These are phyloP conservation scores for Mimas tiliae DNA, from an alignment of 2,888 invertebrate genomes.

Conservation along the genomic window DNA sequence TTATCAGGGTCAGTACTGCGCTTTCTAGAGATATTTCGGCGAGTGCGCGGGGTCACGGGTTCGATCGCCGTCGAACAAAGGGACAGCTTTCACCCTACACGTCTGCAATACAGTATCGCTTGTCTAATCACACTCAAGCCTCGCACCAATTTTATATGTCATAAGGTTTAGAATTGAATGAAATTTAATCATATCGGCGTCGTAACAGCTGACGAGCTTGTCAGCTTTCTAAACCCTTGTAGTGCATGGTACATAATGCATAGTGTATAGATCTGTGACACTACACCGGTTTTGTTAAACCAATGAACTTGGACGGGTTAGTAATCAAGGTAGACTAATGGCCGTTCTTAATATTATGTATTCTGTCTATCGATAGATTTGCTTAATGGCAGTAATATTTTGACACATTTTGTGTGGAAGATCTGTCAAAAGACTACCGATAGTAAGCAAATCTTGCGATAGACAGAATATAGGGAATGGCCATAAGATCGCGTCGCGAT, in stretches of 20 bases:
- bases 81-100: conserved; percentile 14
- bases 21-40: conserved; percentile 12
- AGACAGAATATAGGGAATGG: no score
- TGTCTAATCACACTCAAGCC: no score
- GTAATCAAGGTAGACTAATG: no score
- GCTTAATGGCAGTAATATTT: no score
- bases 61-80: conserved; percentile 6
- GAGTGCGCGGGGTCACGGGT: conserved; percentile 11
- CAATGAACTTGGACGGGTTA: background rate
- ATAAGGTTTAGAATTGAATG: background rate
- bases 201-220: background rate
- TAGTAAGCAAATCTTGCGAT: no score
- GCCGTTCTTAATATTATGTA: no score
- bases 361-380: no score
- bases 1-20: background rate
- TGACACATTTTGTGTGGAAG: no score
- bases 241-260: background rate
- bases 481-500: no score
- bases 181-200: background rate
- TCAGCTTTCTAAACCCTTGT: background rate
- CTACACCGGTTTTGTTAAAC: background rate
- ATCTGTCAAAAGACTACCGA: no score
- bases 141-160: background rate
- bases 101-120: background rate
- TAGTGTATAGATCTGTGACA: background rate